A percentile compares a stretch with the other conserved stretches of the same genome.
Conservation (phyloP, 2,797 vertebrate species). For the Eupleurogrammus muticus region DNA sequence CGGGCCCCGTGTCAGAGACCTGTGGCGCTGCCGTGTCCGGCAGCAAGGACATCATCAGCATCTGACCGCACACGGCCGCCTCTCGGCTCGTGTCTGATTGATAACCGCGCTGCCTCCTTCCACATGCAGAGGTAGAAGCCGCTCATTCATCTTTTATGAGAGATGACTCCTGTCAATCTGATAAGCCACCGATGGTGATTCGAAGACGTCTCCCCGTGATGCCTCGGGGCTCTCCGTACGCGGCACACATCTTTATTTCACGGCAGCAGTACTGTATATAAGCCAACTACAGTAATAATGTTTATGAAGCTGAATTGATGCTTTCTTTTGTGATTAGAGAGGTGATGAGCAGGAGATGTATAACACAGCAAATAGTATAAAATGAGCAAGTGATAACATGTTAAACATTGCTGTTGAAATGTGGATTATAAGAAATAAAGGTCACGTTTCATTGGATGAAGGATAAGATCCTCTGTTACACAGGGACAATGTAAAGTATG, state of each 20-base stretch:
- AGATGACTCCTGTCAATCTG: constrained; percentile 49
- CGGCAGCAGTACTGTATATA: constrained; percentile 16
- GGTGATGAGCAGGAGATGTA: neutral
- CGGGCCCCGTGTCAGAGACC: neutral
- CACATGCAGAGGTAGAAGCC: constrained; percentile 55
- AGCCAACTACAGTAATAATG: constrained; percentile 25
- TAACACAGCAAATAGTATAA: neutral
- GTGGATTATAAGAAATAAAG: constrained; percentile 1
- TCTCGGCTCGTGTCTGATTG: constrained; percentile 31
- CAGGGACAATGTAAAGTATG: constrained; percentile 18
- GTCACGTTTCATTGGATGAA: constrained; percentile 29
- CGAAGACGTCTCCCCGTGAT: constrained; percentile 48
- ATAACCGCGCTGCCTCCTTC: constrained; percentile 49
- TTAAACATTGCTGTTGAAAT: neutral
- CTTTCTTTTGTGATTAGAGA: constrained; percentile 24
- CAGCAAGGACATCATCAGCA: constrained; percentile 24
- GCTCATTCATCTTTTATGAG: constrained; percentile 68
- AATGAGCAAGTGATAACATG: neutral
- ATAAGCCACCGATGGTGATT: constrained; percentile 47
- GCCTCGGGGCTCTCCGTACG: constrained; percentile 33
- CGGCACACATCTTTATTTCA: constrained; percentile 3
- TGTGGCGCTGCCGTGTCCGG: neutral
- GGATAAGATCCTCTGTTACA: constrained; percentile 26
- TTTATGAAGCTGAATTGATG: constrained; percentile 29
- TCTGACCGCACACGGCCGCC: constrained; percentile 5